Percentiles rank a stretch among this genome's conserved stretches.
Evolutionary conservation across 2,888 invertebrate genomes (phyloP).

Genomic region (Drosophila subquinaria): DNA sequence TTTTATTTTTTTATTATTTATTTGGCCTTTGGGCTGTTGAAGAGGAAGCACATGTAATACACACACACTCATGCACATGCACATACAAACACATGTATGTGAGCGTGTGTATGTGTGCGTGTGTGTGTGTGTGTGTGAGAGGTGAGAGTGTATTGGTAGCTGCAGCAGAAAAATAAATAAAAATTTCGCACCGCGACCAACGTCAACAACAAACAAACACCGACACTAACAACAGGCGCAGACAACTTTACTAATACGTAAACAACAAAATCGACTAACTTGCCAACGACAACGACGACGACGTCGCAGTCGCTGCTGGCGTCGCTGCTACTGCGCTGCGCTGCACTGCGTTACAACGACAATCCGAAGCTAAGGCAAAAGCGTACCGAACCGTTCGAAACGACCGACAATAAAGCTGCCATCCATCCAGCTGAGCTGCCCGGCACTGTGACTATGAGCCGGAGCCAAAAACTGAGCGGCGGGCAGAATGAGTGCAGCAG

Average conservation of each 20-base stretch:
- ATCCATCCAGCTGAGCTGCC: slow-evolving; percentile 78
- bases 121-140: slow-evolving; percentile 26
- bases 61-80: slow-evolving; percentile 31
- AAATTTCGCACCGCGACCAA: slow-evolving; percentile 81
- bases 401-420: slow-evolving; percentile 81
- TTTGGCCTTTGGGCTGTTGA: slow-evolving; percentile 47
- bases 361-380: slow-evolving; percentile 76
- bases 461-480: slow-evolving; percentile 66
- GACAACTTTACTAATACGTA: slow-evolving; percentile 74
- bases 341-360: slow-evolving; percentile 60
- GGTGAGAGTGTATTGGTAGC: slow-evolving; percentile 43
- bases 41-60: slow-evolving; percentile 64
- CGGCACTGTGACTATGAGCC: slow-evolving; percentile 65
- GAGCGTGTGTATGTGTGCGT: slow-evolving; percentile 1
- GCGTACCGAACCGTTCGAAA: slow-evolving; percentile 80
- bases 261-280: slow-evolving; percentile 66
- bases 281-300: slow-evolving; percentile 42
- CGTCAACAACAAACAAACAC: slow-evolving; percentile 81
- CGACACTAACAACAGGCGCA: slow-evolving; percentile 69
- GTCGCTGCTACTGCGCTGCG: slow-evolving; percentile 36
- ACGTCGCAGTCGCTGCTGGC: slow-evolving; percentile 37
- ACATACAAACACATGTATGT: slow-evolving; percentile 13
- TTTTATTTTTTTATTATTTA: not conserved
- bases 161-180: slow-evolving; percentile 73
- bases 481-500: slow-evolving; percentile 69